A percentile compares a stretch with the other conserved stretches of the same genome.
Conservation (phyloP, 2,113 vertebrate species). For the Apaloderma vittatum region DNA sequence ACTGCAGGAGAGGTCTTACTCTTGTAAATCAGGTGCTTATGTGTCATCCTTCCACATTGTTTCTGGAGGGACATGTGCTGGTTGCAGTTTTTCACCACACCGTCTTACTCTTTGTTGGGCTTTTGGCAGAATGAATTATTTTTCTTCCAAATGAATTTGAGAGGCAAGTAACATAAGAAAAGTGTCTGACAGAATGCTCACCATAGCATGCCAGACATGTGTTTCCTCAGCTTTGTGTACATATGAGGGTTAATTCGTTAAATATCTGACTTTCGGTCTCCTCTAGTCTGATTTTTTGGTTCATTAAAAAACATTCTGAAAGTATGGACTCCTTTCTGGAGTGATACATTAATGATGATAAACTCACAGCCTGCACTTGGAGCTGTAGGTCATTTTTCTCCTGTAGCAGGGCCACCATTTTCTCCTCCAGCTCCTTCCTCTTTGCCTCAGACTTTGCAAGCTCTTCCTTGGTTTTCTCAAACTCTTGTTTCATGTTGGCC, state of each 20-base stretch:
- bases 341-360: background rate
- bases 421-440: constrained; percentile 86
- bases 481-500: too few relatives aligned
- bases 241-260: background rate
- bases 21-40: background rate
- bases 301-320: background rate
- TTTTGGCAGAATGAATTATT: background rate
- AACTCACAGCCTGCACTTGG: constrained; percentile 87
- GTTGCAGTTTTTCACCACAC: background rate
- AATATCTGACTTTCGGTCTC: background rate
- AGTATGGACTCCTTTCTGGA: background rate
- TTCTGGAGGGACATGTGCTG: background rate
- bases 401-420: constrained; percentile 84
- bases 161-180: background rate
- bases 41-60: background rate
- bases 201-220: background rate
- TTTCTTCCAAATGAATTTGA: background rate
- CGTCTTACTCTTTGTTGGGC: background rate
- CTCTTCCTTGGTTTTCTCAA: too few relatives aligned
- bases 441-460: constrained; percentile 37
- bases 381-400: constrained; percentile 91
- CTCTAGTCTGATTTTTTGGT: background rate
- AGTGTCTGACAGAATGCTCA: background rate
- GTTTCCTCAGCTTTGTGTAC: background rate
- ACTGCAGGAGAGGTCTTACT: background rate